A percentile compares a stretch with the other conserved stretches of the same genome.
These are phyloP conservation scores for Amphiprion ocellaris DNA, from an alignment of 2,113 vertebrate genomes.

Conservation along the genomic window DNA sequence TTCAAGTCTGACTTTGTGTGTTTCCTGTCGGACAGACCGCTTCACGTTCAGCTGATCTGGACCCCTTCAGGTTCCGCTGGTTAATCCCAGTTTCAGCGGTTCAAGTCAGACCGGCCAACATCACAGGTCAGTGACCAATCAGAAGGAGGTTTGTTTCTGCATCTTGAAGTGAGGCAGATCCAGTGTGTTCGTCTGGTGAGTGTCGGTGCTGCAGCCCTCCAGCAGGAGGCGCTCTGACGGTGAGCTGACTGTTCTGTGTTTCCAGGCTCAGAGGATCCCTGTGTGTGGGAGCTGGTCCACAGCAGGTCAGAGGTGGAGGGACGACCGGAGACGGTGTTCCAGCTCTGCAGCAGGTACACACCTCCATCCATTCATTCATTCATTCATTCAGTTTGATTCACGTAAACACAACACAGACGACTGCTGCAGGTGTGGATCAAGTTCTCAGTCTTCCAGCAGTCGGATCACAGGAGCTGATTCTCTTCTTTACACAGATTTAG, in stretches of 20 bases:
- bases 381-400: too few species aligned
- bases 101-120: slow-evolving; percentile 89
- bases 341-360: slow-evolving; percentile 92
- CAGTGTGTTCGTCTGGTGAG: background rate
- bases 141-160: background rate
- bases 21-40: slow-evolving; percentile 68
- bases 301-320: slow-evolving; percentile 92
- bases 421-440: too few species aligned
- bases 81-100: slow-evolving; percentile 93
- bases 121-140: slow-evolving; percentile 85
- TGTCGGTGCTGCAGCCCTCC: too few species aligned
- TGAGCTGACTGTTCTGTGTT: slow-evolving; percentile 3
- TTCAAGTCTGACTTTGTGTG: background rate
- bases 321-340: slow-evolving; percentile 93
- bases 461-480: too few species aligned
- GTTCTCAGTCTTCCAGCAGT: too few species aligned
- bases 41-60: slow-evolving; percentile 89
- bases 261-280: slow-evolving; percentile 90
- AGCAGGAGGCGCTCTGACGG: background rate
- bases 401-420: too few species aligned
- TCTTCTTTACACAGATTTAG: too few species aligned
- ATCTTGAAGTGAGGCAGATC: too few species aligned
- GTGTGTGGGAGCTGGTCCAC: slow-evolving; percentile 95
- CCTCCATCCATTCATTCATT: background rate
- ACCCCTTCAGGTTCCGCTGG: slow-evolving; percentile 96